Evolutionary conservation across 2,888 invertebrate genomes (phyloP).

Genomic region (Perizoma flavofasciatum): DNA sequence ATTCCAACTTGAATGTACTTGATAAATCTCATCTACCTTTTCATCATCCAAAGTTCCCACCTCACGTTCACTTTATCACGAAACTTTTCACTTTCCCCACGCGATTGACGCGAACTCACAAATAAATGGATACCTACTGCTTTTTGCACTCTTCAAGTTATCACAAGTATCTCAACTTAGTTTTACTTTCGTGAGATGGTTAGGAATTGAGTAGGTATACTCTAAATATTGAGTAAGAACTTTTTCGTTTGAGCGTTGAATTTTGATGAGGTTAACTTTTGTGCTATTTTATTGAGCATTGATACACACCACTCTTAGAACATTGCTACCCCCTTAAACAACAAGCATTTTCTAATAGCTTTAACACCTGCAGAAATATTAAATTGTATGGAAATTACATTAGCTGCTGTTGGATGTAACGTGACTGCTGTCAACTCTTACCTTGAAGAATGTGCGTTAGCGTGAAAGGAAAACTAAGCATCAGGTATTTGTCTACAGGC

Average conservation of each 20-base stretch:
- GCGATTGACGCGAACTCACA: constrained; percentile 55
- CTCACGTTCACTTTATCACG: constrained; percentile 53
- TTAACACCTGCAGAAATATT: neutral
- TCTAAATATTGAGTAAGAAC: constrained; percentile 29
- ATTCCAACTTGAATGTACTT: constrained; percentile 11
- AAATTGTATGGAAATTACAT: too few species aligned
- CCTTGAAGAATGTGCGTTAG: too few species aligned
- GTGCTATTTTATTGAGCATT: neutral
- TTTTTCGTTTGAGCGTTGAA: constrained; percentile 26
- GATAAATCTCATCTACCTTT: constrained; percentile 35
- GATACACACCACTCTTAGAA: too few species aligned
- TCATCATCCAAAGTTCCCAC: constrained; percentile 37
- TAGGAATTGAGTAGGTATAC: constrained; percentile 30
- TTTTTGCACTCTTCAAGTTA: constrained; percentile 43
- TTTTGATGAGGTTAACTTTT: constrained; percentile 30
- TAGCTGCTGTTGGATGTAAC: too few species aligned
- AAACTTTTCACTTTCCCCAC: constrained; percentile 68
- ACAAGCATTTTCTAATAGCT: neutral
- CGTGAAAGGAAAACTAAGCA: too few species aligned
- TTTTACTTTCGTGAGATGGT: constrained; percentile 40
- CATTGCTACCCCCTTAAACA: too few species aligned
- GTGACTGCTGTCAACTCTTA: too few species aligned
- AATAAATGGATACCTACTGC: constrained; percentile 48
- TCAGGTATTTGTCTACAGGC: too few species aligned
- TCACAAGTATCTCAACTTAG: constrained; percentile 31